Evolutionary conservation across 2,888 invertebrate genomes (phyloP).

Genomic region (Aleiodes alternator): DNA sequence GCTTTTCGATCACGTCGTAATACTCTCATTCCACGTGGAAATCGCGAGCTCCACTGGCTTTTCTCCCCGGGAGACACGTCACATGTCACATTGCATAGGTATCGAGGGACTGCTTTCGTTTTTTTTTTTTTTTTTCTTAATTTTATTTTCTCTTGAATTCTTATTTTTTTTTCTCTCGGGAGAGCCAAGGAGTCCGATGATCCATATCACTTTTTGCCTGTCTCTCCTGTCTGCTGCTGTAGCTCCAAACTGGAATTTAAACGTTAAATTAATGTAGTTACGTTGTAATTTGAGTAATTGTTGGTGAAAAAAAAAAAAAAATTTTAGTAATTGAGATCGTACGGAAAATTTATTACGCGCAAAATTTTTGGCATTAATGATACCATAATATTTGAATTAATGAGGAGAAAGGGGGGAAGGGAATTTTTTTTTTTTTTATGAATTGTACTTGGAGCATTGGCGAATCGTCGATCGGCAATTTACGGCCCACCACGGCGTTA

Average conservation of each 20-base stretch:
- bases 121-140: conserved; percentile 6
- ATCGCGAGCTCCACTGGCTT: conserved; percentile 48
- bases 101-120: conserved; percentile 29
- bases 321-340: conserved; percentile 29
- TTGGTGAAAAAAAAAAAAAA: neutral
- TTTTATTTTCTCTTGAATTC: neutral
- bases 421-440: neutral
- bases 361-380: conserved; percentile 23
- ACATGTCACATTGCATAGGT: conserved; percentile 35
- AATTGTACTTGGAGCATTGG: conserved; percentile 36
- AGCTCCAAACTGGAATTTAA: conserved; percentile 2
- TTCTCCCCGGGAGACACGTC: conserved; percentile 47
- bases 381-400: conserved; percentile 15
- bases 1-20: conserved; percentile 70
- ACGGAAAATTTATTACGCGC: conserved; percentile 1
- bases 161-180: conserved; percentile 5
- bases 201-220: conserved; percentile 35
- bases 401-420: neutral
- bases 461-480: conserved; percentile 62
- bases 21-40: conserved; percentile 62
- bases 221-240: conserved; percentile 7
- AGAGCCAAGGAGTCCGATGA: conserved; percentile 25
- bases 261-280: conserved; percentile 1
- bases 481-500: conserved; percentile 62
- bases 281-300: conserved; percentile 29